Conservation (phyloP, 2,113 vertebrate genomes). For the Saguinus midas region DNA sequence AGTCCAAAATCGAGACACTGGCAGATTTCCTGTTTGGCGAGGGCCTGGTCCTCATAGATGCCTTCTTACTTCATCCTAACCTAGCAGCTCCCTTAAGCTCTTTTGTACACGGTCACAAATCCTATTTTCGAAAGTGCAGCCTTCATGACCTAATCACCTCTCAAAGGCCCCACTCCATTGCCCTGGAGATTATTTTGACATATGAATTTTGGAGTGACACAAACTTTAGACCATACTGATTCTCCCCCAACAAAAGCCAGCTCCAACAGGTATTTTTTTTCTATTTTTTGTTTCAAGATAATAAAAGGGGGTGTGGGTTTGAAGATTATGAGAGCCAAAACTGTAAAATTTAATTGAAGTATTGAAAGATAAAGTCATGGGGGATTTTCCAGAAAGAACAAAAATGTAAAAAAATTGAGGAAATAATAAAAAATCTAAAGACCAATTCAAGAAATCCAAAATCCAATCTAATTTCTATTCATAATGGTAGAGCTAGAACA, state of each 20-base stretch:
- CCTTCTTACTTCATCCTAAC: no score
- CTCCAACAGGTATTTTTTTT: background rate
- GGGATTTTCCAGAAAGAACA: no score
- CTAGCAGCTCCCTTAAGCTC: background rate
- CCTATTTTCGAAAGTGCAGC: background rate
- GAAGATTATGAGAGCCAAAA: background rate
- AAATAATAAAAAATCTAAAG: background rate
- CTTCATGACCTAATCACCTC: background rate
- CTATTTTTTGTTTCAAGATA: background rate
- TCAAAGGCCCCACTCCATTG: background rate
- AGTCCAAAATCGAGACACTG: background rate
- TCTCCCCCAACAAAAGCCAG: background rate
- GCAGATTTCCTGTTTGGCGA: background rate
- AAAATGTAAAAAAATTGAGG: background rate
- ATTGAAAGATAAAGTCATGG: no score
- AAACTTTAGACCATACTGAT: background rate
- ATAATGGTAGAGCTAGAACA: background rate
- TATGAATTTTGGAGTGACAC: background rate
- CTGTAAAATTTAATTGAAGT: background rate
- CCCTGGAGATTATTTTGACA: background rate
- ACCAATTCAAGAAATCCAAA: background rate
- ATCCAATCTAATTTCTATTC: background rate
- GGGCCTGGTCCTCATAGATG: background rate
- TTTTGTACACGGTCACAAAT: background rate
- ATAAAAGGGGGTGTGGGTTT: background rate